Base-by-base conservation (phyloP, 2,113 vertebrate species). In the Dromiciops gliroides region DNA sequence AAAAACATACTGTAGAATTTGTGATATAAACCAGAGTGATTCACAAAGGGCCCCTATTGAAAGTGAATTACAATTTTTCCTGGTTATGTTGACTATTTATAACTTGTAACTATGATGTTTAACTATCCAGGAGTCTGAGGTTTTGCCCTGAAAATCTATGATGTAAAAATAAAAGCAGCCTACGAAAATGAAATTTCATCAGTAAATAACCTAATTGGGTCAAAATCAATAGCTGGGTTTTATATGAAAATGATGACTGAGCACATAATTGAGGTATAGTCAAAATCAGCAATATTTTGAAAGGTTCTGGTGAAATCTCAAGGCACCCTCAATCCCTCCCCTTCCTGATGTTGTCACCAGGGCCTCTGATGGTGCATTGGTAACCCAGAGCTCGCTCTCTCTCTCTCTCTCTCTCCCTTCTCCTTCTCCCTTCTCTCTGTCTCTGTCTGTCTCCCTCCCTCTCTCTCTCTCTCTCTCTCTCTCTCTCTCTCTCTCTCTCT, bases 51-150 rank as follows among this genome's bases (percentile, higher is more conserved):
- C 37, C 95, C 98, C 95, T 91, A 96, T 50, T 44, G 23, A 94
- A 92, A 95, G 12, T 96, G 94, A 95, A 94, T 93, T 93, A 8
- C 44, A 94, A 97, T 92, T 98, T 98, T 96, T 97, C 89, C 47
- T 98, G 1, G 91, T 97, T 96, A 90, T 19, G 91, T 96, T 97
- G 94, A 97, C 51, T 95, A 67, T 96, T 97, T 91, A 49, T 28
- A 95, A 96, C 97, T 90, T 52, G 47, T 95, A 96, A 95, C 93
- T 97, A 60, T 96, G 90, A 94, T 95, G 96, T 98, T 96, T 95
- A 97, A 98, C 96, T 93, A 95, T 92, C 83, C 94, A 97, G 95
- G 89, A 95, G 83, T 95, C 90, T 16, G 26, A 14, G 89, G 50
- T 48, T 89, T 91, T 93, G 93, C 8, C 50, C 96, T 97, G 92